phyloP scores from a whole-genome alignment of 2,888 invertebrate species.

The Aproaerema taeniolella region DNA sequence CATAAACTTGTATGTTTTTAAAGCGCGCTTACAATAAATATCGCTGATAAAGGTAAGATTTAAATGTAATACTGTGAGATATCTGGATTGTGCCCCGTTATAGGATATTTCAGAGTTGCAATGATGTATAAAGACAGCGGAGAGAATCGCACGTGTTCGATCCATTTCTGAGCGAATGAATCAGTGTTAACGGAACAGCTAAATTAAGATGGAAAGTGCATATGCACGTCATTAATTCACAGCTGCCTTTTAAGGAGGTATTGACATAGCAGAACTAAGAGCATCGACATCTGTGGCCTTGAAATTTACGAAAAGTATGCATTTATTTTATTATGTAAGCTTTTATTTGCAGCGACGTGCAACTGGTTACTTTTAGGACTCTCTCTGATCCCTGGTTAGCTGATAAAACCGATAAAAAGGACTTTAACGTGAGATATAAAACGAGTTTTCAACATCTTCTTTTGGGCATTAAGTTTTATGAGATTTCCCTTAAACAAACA shows the following conservation, averaged over 20 bases:
- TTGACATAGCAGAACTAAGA: slow-evolving; percentile 51
- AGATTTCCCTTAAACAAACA: slow-evolving; percentile 8
- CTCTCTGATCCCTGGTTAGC: no score
- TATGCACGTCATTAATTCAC: slow-evolving; percentile 56
- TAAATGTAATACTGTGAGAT: slow-evolving; percentile 54
- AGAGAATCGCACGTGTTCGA: slow-evolving; percentile 8
- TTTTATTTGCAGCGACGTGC: slow-evolving; percentile 54
- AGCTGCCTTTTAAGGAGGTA: slow-evolving; percentile 58
- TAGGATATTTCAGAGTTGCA: slow-evolving; percentile 37
- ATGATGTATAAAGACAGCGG: slow-evolving; percentile 26
- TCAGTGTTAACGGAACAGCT: slow-evolving; percentile 39
- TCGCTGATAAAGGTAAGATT: slow-evolving; percentile 60
- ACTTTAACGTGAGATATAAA: slow-evolving; percentile 23
- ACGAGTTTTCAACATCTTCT: slow-evolving; percentile 11
- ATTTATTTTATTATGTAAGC: slow-evolving; percentile 50
- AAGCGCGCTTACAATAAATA: slow-evolving; percentile 66
- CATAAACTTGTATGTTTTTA: slow-evolving; percentile 62
- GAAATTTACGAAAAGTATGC: slow-evolving; percentile 47
- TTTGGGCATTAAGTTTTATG: slow-evolving; percentile 9
- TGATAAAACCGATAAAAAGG: slow-evolving; percentile 36
- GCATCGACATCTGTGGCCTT: slow-evolving; percentile 51
- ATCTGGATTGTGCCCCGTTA: slow-evolving; percentile 50
- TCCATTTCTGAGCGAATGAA: slow-evolving; percentile 39
- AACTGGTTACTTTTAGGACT: no score
- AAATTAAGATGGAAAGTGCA: slow-evolving; percentile 68